These are phyloP conservation scores for Lottia gigantea DNA, from an alignment of 2,888 invertebrate genomes.

Conservation along the genomic window DNA sequence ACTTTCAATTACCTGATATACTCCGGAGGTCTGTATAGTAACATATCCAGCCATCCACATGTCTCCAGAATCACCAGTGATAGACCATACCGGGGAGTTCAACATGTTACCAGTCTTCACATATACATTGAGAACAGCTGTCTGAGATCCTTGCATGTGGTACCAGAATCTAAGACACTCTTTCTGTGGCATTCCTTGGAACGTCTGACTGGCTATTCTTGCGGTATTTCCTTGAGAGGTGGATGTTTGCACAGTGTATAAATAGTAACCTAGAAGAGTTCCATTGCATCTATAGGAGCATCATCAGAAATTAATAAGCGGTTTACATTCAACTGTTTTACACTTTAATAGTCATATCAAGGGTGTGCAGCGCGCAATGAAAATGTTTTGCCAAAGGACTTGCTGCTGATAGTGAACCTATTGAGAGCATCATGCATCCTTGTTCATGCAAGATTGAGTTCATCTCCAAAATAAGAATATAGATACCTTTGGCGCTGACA, in stretches of 20 bases:
- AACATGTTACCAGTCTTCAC: constrained; percentile 34
- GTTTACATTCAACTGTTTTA: no score
- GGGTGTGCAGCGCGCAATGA: no score
- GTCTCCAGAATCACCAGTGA: constrained; percentile 47
- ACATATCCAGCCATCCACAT: constrained; percentile 51
- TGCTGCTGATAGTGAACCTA: no score
- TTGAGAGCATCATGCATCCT: no score
- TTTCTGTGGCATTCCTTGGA: constrained; percentile 19
- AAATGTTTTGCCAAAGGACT: no score
- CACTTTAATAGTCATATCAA: no score
- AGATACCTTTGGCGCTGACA: no score
- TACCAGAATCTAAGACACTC: constrained; percentile 64
- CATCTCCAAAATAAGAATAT: no score
- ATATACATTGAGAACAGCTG: constrained; percentile 52
- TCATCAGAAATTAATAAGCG: no score
- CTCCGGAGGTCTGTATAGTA: constrained; percentile 27
- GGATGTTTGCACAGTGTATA: constrained; percentile 65
- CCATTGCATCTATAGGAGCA: no score
- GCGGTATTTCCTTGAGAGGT: constrained; percentile 74
- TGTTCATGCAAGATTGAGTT: no score
- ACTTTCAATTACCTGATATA: neutral
- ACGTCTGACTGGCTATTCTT: constrained; percentile 42
- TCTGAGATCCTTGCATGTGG: constrained; percentile 57
- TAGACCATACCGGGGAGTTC: constrained; percentile 20
- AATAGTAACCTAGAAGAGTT: constrained; percentile 47